Evolutionary conservation across 2,113 vertebrate genomes (phyloP), one percentile per base, ranked within the genome.

Genomic region (Eonycteris spelaea): DNA sequence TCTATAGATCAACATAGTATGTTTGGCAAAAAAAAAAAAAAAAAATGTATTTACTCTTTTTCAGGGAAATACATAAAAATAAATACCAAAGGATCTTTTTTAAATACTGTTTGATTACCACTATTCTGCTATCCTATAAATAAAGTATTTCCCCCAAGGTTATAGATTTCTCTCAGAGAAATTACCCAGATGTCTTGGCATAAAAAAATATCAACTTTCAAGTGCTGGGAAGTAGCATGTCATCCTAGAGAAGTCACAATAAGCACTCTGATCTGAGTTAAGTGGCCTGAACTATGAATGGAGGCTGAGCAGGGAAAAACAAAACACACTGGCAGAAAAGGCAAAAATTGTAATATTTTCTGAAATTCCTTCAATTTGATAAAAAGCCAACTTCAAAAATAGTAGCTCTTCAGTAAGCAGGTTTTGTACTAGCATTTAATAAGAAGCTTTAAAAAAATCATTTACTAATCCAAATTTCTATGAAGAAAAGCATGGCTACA

Each of bases 391-490:
- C 80, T 96, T 95, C 51, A 95, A 89, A 98, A 96, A 91, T 87
- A 91, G 71, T 21, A 95, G 94, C 70, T 84, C 92, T 95, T 95
- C 48, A 22, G 45, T 87, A 85, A 93, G 91, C 80, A 91, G 67
- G 55, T 88, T 97, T 93, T 96, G 19, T 65, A 53, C 77, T n/a
- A 74, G 61, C 55, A 91, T 43, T 55, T 89, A 97, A 94, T 86
- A 35, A 61, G 61, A 90, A 93, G 73, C 80, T 96, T 94, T 94
- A 95, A 92, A 95, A 88, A 97, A 94, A 86, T 94, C 61, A 91
- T 93, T 90, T 78, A 40, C 61, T 96, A 38, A 93, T 97, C 86
- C 94, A 85, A 97, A 97, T 96, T 96, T 95, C 94, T 91, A 75
- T 93, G 91, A 95, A 78, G 43, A 38, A 86, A 71, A 82, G 21